Evolutionary conservation across 2,113 vertebrate species (phyloP).

Genomic region (rat (Rattus norvegicus)): DNA sequence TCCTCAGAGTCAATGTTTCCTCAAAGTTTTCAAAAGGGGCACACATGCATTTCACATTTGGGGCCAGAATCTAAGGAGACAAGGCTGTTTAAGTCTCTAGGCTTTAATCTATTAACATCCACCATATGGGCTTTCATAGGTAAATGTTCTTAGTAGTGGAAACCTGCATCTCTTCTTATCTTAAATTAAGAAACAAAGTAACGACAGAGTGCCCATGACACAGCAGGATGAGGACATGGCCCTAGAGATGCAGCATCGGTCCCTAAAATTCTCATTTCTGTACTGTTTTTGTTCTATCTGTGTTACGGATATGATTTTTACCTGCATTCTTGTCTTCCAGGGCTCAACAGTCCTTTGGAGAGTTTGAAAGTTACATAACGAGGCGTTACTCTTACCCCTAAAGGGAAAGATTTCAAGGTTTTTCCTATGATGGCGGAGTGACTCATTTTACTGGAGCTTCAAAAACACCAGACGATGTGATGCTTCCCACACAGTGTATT

Average conservation of each 20-base stretch:
- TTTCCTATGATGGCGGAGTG: constrained; percentile 82
- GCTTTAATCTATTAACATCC: background rate
- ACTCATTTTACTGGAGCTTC: constrained; percentile 84
- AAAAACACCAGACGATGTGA: constrained; percentile 85
- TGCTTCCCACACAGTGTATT: constrained; percentile 84
- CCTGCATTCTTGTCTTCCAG: constrained; percentile 49
- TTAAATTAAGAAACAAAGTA: background rate
- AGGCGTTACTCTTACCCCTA: constrained; percentile 80
- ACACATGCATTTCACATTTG: background rate
- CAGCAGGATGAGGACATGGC: background rate
- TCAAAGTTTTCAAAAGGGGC: constrained; percentile 54
- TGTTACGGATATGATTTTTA: background rate
- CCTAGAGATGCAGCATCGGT: background rate
- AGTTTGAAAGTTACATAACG: constrained; percentile 80
- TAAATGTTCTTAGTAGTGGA: background rate
- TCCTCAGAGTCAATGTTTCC: constrained; percentile 19
- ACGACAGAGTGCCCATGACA: background rate
- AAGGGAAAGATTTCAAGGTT: constrained; percentile 83
- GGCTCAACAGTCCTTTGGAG: constrained; percentile 58
- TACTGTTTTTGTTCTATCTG: background rate
- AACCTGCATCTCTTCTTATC: background rate
- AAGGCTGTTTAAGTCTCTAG: constrained; percentile 19
- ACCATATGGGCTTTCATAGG: background rate
- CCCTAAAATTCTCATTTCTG: background rate
- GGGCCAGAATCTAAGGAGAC: constrained; percentile 3